phyloP scores from a whole-genome alignment of 2,113 vertebrate genomes.

The Rafetus swinhoei region DNA sequence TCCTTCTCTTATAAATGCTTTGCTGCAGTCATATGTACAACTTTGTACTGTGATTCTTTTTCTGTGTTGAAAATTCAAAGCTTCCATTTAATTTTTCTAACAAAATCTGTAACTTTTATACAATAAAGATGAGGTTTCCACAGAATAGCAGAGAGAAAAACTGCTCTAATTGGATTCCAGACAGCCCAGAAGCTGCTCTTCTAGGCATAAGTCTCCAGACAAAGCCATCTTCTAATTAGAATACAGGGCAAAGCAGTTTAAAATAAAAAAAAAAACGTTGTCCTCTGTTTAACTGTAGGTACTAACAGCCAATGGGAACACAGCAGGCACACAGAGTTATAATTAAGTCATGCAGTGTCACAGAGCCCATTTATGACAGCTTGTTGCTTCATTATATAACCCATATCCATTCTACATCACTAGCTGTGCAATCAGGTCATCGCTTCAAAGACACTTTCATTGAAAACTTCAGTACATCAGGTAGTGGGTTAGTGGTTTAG shows the following conservation, averaged over 20 bases:
- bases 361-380: neutral
- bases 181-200: neutral
- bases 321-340: neutral
- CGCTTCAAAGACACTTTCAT: neutral
- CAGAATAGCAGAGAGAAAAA: neutral
- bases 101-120: neutral
- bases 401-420: neutral
- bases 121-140: neutral
- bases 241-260: neutral
- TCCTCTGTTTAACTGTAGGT: neutral
- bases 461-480: neutral
- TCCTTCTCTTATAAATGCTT: neutral
- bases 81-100: neutral
- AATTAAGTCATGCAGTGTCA: neutral
- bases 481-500: neutral
- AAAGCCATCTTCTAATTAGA: neutral
- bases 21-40: neutral
- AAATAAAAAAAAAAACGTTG: neutral
- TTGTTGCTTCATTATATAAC: neutral
- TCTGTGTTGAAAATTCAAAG: neutral
- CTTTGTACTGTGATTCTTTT: neutral
- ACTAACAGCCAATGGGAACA: neutral
- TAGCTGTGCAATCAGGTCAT: neutral
- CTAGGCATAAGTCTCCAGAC: neutral
- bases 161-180: neutral